Percentiles rank a stretch among this genome's conserved stretches.
These are phyloP conservation scores for Zelleria hepariella DNA, from an alignment of 2,888 invertebrate species.

Conservation along the genomic window DNA sequence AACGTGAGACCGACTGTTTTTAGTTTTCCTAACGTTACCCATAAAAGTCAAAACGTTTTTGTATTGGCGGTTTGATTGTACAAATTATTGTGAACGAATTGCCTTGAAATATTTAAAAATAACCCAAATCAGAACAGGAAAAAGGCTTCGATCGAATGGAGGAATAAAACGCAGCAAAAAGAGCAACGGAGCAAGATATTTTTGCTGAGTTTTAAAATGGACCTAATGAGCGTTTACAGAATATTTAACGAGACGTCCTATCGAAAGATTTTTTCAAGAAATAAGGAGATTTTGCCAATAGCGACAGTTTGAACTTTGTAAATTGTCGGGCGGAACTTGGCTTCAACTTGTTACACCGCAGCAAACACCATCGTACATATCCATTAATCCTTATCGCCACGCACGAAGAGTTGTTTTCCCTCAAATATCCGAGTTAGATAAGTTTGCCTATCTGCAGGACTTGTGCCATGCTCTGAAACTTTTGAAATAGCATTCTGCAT, in stretches of 20 bases:
- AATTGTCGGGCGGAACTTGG: slow-evolving; percentile 19
- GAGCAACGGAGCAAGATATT: background rate
- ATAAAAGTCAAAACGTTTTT: too few relatives aligned
- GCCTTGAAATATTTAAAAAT: too few relatives aligned
- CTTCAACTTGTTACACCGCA: slow-evolving; percentile 28
- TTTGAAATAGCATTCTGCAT: slow-evolving; percentile 32
- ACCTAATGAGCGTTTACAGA: background rate
- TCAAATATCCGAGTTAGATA: background rate
- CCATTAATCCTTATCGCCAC: background rate
- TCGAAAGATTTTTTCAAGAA: background rate
- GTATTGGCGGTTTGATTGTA: too few relatives aligned
- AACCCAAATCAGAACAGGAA: too few relatives aligned
- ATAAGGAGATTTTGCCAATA: slow-evolving; percentile 25
- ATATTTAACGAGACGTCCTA: background rate
- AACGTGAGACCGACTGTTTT: too few relatives aligned
- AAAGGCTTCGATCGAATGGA: background rate
- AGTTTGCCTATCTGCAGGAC: background rate
- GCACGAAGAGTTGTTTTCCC: background rate
- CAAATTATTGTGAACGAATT: too few relatives aligned
- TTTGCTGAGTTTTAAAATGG: background rate
- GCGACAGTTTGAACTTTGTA: slow-evolving; percentile 22
- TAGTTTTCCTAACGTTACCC: too few relatives aligned
- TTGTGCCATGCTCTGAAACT: slow-evolving; percentile 17
- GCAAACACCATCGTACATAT: slow-evolving; percentile 10
- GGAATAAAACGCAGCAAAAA: background rate